Base-by-base conservation (phyloP, 2,797 vertebrate genomes). In the Gouania willdenowi region DNA sequence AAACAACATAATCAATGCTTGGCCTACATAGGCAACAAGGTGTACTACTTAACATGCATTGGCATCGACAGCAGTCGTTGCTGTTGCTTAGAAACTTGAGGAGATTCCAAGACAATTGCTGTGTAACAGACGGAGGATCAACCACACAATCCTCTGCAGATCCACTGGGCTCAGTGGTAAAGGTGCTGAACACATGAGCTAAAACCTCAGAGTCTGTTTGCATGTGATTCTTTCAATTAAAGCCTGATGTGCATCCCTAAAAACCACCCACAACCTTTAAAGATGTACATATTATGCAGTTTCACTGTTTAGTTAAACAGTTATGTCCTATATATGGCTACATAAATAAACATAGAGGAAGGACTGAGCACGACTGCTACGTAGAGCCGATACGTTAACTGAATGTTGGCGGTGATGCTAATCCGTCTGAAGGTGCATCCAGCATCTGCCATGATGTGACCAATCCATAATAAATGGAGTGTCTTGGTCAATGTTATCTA, bases 91-190 rank as follows among this genome's bases (percentile, higher is more conserved):
- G n/a, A n/a, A n/a, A 8, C 20, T 20, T 22, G 26, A 32, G 22
- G 8, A 23, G 8, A 33, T 43, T 12, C 13, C 4, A 9, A 31
- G 5, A 3, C 6, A 35, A 29, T 30, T 31, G 29, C 21, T 37
- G 12, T 41, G 11, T 16, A 51, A 41, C 30, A 51, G 47, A 47
- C 38, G 27, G 31, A 5, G 27, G 11, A 35, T 12, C n/a, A 34
- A 18, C 29, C 33, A 15, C 18, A 18, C 17, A 27, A 30, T 21
- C 22, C 3, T 37, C 21, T 20, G 10, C 17, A 18, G 10, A 15
- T 11, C 11, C 12, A 4, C 3, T 8, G 12, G 12, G 16, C 40
- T 18, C 16, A 38, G 24, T 39, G 5, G 21, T 26, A 22, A 8
- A 19, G 30, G 26, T 2, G 5, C 13, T 38, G 6, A 21, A 12